phyloP scores from a whole-genome alignment of 2,797 vertebrate genomes.

The Monodelphis domestica region DNA sequence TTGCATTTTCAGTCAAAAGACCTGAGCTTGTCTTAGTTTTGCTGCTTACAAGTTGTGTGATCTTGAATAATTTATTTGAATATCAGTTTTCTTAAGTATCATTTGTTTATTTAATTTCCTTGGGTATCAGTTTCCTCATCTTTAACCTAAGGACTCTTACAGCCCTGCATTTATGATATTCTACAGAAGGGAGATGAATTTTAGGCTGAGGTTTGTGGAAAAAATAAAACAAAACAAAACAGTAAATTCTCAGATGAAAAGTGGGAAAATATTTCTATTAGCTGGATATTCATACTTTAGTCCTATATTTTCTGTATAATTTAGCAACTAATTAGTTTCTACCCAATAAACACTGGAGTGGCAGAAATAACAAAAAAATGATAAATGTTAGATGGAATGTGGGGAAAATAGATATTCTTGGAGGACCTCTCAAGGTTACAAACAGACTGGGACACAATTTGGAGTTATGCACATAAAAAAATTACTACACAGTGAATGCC shows the following conservation, averaged over 20 bases:
- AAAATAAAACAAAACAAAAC: too few species aligned
- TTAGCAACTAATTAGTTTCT: neutral
- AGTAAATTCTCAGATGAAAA: neutral
- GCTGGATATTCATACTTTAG: neutral
- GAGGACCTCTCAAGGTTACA: neutral
- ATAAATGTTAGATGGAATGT: neutral
- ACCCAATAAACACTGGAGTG: neutral
- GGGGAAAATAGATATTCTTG: neutral
- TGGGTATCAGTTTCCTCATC: neutral
- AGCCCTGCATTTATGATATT: neutral
- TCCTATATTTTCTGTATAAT: neutral
- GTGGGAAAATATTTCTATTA: neutral
- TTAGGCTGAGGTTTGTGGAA: neutral
- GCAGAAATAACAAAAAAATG: neutral
- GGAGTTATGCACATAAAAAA: neutral
- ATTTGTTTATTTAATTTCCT: neutral
- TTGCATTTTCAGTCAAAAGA: neutral
- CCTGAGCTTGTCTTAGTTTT: neutral
- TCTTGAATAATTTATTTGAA: neutral
- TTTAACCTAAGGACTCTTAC: neutral
- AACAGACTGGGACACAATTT: neutral
- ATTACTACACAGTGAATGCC: neutral
- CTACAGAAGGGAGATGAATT: neutral
- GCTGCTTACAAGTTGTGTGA: neutral
- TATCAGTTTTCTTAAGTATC: neutral